These are phyloP conservation scores for Sternotherus odoratus DNA, from an alignment of 2,797 vertebrate species.

Conservation along the genomic window DNA sequence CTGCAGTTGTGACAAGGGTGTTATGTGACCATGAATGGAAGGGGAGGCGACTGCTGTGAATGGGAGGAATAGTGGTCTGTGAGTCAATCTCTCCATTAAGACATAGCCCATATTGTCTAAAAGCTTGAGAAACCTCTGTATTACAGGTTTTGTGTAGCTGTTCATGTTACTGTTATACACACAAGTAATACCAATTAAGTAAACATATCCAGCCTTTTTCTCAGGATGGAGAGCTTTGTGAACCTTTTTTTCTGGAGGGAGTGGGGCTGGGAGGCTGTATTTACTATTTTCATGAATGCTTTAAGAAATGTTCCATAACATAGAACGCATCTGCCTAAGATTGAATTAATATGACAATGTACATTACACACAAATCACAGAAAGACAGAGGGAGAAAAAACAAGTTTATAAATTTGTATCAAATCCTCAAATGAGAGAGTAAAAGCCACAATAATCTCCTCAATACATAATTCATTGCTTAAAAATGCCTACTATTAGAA, in stretches of 20 bases:
- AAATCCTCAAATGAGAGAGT: not conserved
- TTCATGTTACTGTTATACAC: not conserved
- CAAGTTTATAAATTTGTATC: not conserved
- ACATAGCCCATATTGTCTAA: not conserved
- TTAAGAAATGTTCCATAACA: not conserved
- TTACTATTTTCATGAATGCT: not conserved
- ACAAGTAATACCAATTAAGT: not conserved
- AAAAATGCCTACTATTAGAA: conserved; percentile 17
- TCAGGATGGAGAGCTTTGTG: not conserved
- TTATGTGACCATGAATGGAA: not conserved
- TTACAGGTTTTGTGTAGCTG: not conserved
- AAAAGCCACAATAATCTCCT: conserved; percentile 15
- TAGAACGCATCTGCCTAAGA: not conserved
- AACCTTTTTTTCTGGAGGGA: not conserved
- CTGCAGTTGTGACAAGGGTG: not conserved
- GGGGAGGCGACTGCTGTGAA: not conserved
- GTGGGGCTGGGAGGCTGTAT: not conserved
- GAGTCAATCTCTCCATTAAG: not conserved
- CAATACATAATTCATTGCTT: not conserved
- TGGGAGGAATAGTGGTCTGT: not conserved
- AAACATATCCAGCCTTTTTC: not conserved
- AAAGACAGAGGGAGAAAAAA: not conserved
- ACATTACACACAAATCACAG: not conserved
- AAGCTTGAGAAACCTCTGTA: not conserved
- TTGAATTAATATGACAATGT: not conserved